Evolutionary conservation across 2,797 vertebrate genomes (phyloP).

Genomic region (Falco columbarius): DNA sequence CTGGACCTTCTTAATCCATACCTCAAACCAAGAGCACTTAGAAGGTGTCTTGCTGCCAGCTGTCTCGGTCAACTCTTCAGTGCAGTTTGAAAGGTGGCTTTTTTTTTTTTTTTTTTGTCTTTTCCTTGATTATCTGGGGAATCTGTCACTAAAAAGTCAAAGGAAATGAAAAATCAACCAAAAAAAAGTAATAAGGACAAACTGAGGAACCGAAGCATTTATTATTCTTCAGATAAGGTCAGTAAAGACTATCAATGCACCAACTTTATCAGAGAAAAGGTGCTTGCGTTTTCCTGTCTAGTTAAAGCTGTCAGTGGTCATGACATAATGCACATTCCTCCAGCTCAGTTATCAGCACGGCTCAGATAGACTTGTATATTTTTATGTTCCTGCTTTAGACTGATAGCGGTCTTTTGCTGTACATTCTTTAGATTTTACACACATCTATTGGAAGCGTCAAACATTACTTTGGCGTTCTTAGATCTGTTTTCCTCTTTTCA

Average conservation of each 20-base stretch:
- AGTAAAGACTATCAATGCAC: slow-evolving; percentile 2
- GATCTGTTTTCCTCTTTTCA: neutral
- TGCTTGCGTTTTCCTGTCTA: slow-evolving; percentile 52
- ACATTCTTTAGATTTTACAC: slow-evolving; percentile 54
- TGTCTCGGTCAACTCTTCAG: neutral
- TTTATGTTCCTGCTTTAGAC: slow-evolving; percentile 46
- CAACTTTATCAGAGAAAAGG: slow-evolving; percentile 39
- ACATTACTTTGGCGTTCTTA: neutral
- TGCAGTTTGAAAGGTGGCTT: neutral
- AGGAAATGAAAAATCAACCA: slow-evolving; percentile 22
- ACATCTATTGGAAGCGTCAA: slow-evolving; percentile 30
- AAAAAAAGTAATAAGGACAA: slow-evolving; percentile 19
- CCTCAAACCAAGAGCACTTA: neutral
- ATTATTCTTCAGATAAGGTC: slow-evolving; percentile 55
- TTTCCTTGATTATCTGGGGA: neutral
- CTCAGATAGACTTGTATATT: slow-evolving; percentile 43
- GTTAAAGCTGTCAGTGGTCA: slow-evolving; percentile 56
- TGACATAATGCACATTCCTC: slow-evolving; percentile 56
- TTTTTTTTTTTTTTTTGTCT: neutral
- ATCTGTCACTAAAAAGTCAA: slow-evolving; percentile 20
- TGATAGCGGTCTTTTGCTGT: slow-evolving; percentile 43
- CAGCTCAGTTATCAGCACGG: slow-evolving; percentile 37
- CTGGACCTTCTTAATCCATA: neutral
- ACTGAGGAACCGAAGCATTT: slow-evolving; percentile 38
- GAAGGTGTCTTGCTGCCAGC: neutral